A percentile compares a stretch with the other conserved stretches of the same genome.
Evolutionary conservation across 2,888 invertebrate genomes (phyloP).

Genomic region (Ptychoptera albimana): DNA sequence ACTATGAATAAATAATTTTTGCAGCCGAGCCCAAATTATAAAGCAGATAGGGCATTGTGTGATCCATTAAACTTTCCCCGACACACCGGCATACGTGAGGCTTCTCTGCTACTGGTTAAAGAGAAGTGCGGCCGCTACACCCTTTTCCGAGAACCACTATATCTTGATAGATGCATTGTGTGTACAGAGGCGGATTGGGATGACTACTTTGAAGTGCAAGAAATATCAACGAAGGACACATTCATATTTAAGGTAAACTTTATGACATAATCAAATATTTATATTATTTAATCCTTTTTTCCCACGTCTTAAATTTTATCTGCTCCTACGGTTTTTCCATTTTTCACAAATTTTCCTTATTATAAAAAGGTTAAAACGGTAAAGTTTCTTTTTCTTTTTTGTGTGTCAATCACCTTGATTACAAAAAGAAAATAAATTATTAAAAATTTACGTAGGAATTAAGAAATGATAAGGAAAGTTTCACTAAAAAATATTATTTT

Average conservation of each 20-base stretch:
- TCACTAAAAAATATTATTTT: too few species aligned
- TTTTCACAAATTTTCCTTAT: not conserved
- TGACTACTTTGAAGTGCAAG: slow-evolving; percentile 91
- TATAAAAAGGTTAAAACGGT: not conserved
- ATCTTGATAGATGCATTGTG: slow-evolving; percentile 81
- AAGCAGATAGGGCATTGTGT: slow-evolving; percentile 43
- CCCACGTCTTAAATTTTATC: not conserved
- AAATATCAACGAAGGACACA: slow-evolving; percentile 81
- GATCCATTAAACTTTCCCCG: slow-evolving; percentile 51
- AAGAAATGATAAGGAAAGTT: too few species aligned
- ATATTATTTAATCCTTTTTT: not conserved
- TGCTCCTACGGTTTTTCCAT: too few species aligned
- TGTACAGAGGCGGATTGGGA: slow-evolving; percentile 76
- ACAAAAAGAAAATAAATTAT: too few species aligned
- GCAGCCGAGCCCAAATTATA: slow-evolving; percentile 56
- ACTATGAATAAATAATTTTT: slow-evolving; percentile 11
- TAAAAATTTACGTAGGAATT: too few species aligned
- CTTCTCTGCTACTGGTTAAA: slow-evolving; percentile 70
- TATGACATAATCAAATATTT: not conserved
- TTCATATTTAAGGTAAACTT: slow-evolving; percentile 76
- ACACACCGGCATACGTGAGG: slow-evolving; percentile 66
- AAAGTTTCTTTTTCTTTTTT: not conserved
- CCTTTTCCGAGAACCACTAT: slow-evolving; percentile 74
- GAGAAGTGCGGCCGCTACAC: slow-evolving; percentile 83
- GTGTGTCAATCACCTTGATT: too few species aligned